Evolutionary conservation across 2,113 vertebrate genomes (phyloP).

Genomic region (Odocoileus hemionus): DNA sequence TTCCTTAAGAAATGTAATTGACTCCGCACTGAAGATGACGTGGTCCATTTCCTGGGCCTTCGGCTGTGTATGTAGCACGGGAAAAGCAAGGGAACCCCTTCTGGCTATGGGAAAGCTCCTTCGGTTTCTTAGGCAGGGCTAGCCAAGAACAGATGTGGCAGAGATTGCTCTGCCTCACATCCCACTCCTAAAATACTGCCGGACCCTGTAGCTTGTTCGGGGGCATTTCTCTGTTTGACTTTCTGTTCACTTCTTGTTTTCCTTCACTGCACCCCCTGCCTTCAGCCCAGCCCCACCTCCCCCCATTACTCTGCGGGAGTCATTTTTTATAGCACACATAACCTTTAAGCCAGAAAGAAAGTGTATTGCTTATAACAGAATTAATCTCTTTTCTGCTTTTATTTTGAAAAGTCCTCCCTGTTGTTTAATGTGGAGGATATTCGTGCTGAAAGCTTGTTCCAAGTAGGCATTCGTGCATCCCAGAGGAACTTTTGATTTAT

Average conservation of each 20-base stretch:
- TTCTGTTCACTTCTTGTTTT: conserved; percentile 5
- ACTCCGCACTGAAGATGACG: accelerated
- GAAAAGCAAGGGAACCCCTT: neutral
- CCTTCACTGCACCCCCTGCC: neutral
- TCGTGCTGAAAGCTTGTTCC: conserved; percentile 72
- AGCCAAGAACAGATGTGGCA: neutral
- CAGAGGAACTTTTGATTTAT: conserved; percentile 82
- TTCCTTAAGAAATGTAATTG: accelerated
- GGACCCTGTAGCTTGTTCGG: neutral
- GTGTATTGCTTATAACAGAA: conserved; percentile 72
- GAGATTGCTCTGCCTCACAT: neutral
- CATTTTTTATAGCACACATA: conserved; percentile 60
- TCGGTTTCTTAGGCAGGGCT: neutral
- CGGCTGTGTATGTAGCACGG: neutral
- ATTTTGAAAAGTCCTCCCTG: conserved; percentile 74
- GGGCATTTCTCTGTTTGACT: neutral
- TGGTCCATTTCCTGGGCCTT: neutral
- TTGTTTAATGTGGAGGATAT: conserved; percentile 76
- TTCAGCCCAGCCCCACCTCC: neutral
- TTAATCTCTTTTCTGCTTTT: conserved; percentile 70
- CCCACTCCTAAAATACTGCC: neutral
- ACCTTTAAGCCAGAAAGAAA: conserved; percentile 75
- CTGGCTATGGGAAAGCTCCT: neutral
- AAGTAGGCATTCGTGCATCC: conserved; percentile 78
- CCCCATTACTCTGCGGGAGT: conserved; percentile 60